Percentiles rank a stretch among this genome's conserved stretches.
Conservation (phyloP, 2,797 vertebrate genomes). For the Brachyalestes nurse region DNA sequence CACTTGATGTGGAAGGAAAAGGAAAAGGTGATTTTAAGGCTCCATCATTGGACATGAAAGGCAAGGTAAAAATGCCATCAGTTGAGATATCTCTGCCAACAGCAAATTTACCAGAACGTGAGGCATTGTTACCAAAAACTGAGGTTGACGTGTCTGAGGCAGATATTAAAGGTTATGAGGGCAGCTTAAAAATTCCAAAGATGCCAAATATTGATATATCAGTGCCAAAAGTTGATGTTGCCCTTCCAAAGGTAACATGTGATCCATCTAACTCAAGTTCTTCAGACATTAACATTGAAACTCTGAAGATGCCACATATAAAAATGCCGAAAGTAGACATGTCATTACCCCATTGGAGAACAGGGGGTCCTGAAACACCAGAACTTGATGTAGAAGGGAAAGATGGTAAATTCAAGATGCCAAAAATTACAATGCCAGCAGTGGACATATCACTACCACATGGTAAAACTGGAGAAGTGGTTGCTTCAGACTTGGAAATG, state of each 20-base stretch:
- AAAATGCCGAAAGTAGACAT: slow-evolving; percentile 69
- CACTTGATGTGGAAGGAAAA: slow-evolving; percentile 42
- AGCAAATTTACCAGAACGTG: slow-evolving; percentile 71
- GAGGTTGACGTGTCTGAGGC: slow-evolving; percentile 77
- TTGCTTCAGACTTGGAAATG: slow-evolving; percentile 39
- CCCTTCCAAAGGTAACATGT: slow-evolving; percentile 67
- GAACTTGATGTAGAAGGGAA: slow-evolving; percentile 35
- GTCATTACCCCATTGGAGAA: slow-evolving; percentile 60
- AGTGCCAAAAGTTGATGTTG: slow-evolving; percentile 74
- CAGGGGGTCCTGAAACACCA: slow-evolving; percentile 48
- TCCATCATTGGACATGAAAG: slow-evolving; percentile 60
- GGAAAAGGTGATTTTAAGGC: background rate
- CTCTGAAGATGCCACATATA: slow-evolving; percentile 56
- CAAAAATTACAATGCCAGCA: slow-evolving; percentile 57
- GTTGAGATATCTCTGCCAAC: slow-evolving; percentile 77
- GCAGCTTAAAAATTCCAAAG: slow-evolving; percentile 77
- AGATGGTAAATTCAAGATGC: slow-evolving; percentile 56
- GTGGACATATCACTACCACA: slow-evolving; percentile 67
- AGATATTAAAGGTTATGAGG: slow-evolving; percentile 76
- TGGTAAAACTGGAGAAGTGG: slow-evolving; percentile 43
- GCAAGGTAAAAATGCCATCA: slow-evolving; percentile 75
- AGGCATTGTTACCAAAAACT: slow-evolving; percentile 73
- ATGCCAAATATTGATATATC: slow-evolving; percentile 75
- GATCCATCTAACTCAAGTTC: slow-evolving; percentile 40
- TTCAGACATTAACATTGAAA: slow-evolving; percentile 49